Base-by-base conservation (phyloP, 2,888 invertebrate species). In the Diaphora mendica region DNA sequence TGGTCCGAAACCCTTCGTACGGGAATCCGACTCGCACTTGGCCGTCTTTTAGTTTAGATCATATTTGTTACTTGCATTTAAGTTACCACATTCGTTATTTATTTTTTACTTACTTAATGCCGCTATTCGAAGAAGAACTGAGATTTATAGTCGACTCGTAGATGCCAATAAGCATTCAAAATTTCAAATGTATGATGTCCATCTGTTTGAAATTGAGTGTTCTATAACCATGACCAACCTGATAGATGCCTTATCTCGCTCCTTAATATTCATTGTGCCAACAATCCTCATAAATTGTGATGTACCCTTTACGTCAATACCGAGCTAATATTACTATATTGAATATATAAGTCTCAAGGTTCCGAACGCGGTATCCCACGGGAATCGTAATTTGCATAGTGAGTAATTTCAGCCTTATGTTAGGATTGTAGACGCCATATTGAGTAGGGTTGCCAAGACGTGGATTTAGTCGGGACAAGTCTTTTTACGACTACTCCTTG, bases 321-420 rank as follows among this genome's bases (percentile, higher is more conserved):
- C 64, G 76, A 79, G 71, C 70, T 79, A 74, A 73, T 82, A 76
- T 71, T 77, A 80, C 77, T 82, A 83, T 76, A 81, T 79, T 79
- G 81, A 78, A 83, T 79, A 78, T 77, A 79, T 75, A 77, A 79
- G 79, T 75, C 64, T 26, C 48, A 35, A 74, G 71, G 64, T 65
- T 64, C 23, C 55, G 75, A 64, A 72, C 64, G 51, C 64, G 71
- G 77, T 71, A 70, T 77, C 72, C 77, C 72, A 26, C 65, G 68
- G 78, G 82, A 80, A 79, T 82, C 78, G 80, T 84, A 76, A 88
- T 88, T 87, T 88, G 82, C 88, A 88, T 88, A 81, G 74, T 78
- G 79, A 86, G 86, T 86, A 86, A 88, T 88, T 87, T 82, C 79
- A 82, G 77, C 81, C 83, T 77, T 83, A 82, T 76, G 79, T 71